phyloP scores from a whole-genome alignment of 1,140 invertebrate genomes.

The Arctopsyche grandis region DNA sequence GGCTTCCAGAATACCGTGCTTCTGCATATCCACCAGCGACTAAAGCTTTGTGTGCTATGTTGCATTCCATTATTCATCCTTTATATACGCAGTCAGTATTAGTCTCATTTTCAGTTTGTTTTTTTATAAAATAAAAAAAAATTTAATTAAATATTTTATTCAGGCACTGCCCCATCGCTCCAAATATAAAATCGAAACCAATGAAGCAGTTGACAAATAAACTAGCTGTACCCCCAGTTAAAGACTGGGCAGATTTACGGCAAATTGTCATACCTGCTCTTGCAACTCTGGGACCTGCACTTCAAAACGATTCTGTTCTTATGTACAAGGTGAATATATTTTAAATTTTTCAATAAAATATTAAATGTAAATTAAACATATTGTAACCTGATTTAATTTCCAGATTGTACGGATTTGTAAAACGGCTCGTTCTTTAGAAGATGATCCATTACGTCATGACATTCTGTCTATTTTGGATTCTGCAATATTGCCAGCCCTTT shows the following conservation, averaged over 20 bases:
- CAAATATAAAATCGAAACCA: slow-evolving; percentile 72
- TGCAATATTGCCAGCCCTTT: slow-evolving; percentile 88
- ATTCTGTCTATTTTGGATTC: slow-evolving; percentile 88
- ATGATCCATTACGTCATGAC: slow-evolving; percentile 75
- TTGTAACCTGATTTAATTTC: slow-evolving; percentile 42
- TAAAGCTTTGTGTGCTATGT: slow-evolving; percentile 79
- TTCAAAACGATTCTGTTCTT: slow-evolving; percentile 87
- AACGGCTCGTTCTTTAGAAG: slow-evolving; percentile 58
- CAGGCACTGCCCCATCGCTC: slow-evolving; percentile 77
- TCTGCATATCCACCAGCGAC: slow-evolving; percentile 84
- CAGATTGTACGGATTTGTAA: slow-evolving; percentile 64
- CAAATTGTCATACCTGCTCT: slow-evolving; percentile 89
- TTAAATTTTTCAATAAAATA: not conserved
- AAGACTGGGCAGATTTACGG: slow-evolving; percentile 77
- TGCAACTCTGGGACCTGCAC: slow-evolving; percentile 84
- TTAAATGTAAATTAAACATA: not conserved
- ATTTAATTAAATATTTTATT: no score
- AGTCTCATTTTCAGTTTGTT: not conserved
- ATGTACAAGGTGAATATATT: slow-evolving; percentile 80
- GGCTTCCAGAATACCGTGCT: slow-evolving; percentile 84
- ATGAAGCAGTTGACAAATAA: slow-evolving; percentile 68
- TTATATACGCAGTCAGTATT: slow-evolving; percentile 78
- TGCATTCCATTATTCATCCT: slow-evolving; percentile 88
- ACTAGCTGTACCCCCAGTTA: slow-evolving; percentile 70
- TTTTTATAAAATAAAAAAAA: no score